Conservation (phyloP, 2,888 invertebrate genomes). For the Heliconius erato region DNA sequence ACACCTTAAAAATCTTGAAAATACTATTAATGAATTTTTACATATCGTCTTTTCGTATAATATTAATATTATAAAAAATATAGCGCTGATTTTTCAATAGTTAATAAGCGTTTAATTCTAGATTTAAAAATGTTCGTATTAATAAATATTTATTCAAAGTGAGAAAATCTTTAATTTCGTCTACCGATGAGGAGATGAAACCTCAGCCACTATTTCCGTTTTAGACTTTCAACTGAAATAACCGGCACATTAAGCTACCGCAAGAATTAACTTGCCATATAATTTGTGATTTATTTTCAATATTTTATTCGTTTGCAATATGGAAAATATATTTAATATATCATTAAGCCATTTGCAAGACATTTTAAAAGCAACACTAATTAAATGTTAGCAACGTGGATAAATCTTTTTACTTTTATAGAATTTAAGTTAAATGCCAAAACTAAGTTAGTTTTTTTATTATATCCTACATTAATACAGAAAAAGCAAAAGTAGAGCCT, state of each 20-base stretch:
- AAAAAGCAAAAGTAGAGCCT: no score
- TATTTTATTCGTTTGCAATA: no score
- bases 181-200: neutral
- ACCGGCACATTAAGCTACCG: neutral
- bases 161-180: neutral
- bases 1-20: no score
- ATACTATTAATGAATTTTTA: no score
- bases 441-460: neutral
- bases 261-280: neutral
- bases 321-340: neutral
- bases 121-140: neutral
- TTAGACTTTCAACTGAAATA: neutral
- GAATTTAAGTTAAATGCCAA: neutral
- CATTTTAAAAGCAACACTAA: neutral
- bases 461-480: neutral
- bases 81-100: no score
- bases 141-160: neutral
- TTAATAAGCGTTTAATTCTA: no score
- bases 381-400: neutral
- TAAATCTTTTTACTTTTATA: neutral
- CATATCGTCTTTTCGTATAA: no score
- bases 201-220: conserved; percentile 11
- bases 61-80: no score
- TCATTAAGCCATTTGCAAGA: neutral
- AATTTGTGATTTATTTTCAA: neutral